These are phyloP conservation scores for Machimus rusticus DNA, from an alignment of 2,888 invertebrate genomes.

Conservation along the genomic window DNA sequence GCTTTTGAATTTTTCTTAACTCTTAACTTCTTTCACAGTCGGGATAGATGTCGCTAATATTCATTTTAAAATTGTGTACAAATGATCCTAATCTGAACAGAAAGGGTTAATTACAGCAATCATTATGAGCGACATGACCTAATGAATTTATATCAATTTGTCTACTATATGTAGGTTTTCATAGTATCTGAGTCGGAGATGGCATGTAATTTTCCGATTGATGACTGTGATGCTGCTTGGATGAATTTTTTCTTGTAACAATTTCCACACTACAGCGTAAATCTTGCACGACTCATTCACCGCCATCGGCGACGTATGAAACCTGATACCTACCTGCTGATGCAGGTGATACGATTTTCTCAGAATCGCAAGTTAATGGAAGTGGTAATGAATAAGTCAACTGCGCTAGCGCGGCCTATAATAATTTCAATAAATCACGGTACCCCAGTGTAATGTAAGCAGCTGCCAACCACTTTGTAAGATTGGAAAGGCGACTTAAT, in stretches of 20 bases:
- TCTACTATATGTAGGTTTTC: neutral
- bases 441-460: neutral
- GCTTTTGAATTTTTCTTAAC: too few species aligned
- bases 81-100: neutral
- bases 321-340: neutral
- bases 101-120: neutral
- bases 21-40: neutral
- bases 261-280: neutral
- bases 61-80: neutral
- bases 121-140: neutral
- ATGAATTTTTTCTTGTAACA: neutral
- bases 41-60: neutral
- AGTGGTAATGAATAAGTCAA: constrained; percentile 14
- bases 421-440: constrained; percentile 12
- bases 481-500: neutral
- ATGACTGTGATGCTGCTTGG: neutral
- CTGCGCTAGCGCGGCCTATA: neutral
- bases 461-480: neutral
- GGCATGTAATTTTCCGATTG: neutral
- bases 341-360: neutral
- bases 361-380: neutral
- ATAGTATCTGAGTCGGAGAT: neutral
- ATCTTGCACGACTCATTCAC: neutral
- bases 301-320: neutral
- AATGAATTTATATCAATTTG: neutral